These are phyloP conservation scores for Stegastes partitus DNA, from an alignment of 2,113 vertebrate species.

Conservation along the genomic window DNA sequence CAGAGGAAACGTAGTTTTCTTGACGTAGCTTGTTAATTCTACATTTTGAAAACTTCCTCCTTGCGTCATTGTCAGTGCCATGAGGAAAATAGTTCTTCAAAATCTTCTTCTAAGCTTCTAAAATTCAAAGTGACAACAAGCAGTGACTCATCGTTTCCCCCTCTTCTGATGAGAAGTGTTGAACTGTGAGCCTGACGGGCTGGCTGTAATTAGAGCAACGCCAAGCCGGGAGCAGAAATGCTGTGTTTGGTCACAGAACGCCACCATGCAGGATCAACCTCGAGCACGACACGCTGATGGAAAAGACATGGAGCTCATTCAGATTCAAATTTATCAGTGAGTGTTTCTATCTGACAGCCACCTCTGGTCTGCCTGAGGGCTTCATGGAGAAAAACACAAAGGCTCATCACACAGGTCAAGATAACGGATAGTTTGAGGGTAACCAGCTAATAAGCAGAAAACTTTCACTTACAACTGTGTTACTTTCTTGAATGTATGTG, in stretches of 20 bases:
- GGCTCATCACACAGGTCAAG: not conserved
- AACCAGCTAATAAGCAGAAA: not conserved
- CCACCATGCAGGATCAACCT: constrained; percentile 35
- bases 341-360: constrained; percentile 1
- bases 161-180: constrained; percentile 25
- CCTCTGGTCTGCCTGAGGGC: not conserved
- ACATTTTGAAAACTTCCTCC: not conserved
- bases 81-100: constrained; percentile 3
- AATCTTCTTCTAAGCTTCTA: constrained; percentile 24
- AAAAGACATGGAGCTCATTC: constrained; percentile 25
- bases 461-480: not conserved
- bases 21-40: too few relatives aligned
- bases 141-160: constrained; percentile 51
- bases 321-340: not conserved
- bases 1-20: too few relatives aligned
- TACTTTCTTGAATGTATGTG: not conserved
- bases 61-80: constrained; percentile 16
- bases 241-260: constrained; percentile 23
- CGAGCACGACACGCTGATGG: constrained; percentile 16
- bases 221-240: constrained; percentile 20
- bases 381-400: not conserved
- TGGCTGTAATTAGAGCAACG: constrained; percentile 56
- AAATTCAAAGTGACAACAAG: constrained; percentile 50
- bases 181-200: constrained; percentile 19
- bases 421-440: not conserved